Evolutionary conservation across 1,140 invertebrate species (phyloP).

Genomic region (Triops cancriformis): DNA sequence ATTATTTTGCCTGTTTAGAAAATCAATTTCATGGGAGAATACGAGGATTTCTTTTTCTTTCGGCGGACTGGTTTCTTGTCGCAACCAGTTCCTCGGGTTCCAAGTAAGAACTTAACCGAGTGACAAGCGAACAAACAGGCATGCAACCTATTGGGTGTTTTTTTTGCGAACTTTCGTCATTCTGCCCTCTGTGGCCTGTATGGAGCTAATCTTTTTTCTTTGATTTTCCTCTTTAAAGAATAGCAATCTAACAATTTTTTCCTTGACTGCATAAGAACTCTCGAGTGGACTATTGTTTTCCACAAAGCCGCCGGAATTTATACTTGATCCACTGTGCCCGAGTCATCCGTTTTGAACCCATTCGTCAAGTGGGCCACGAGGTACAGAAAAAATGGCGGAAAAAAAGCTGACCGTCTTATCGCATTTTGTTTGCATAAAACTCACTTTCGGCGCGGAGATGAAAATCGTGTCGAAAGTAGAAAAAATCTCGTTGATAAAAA

Average conservation of each 20-base stretch:
- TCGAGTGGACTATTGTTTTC: neutral
- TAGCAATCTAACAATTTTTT: neutral
- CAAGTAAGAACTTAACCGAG: neutral
- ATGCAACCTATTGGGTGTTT: neutral
- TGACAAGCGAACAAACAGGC: neutral
- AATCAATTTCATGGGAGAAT: neutral
- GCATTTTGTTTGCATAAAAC: neutral
- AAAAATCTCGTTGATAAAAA: neutral
- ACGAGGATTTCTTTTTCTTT: neutral
- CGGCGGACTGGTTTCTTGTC: neutral
- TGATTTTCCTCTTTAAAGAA: neutral
- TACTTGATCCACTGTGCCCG: neutral
- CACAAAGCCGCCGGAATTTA: neutral
- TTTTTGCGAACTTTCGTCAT: neutral
- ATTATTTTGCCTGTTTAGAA: neutral
- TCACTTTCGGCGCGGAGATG: neutral
- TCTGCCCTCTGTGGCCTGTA: neutral
- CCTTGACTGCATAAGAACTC: neutral
- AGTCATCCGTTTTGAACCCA: neutral
- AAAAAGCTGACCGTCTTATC: neutral
- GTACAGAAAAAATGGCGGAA: neutral
- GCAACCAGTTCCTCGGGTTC: neutral
- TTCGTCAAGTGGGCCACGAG: neutral
- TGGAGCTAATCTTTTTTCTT: neutral
- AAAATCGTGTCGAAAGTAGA: too few relatives aligned